These are phyloP conservation scores for Eilema griseolum DNA, from an alignment of 2,888 invertebrate genomes.

Conservation along the genomic window DNA sequence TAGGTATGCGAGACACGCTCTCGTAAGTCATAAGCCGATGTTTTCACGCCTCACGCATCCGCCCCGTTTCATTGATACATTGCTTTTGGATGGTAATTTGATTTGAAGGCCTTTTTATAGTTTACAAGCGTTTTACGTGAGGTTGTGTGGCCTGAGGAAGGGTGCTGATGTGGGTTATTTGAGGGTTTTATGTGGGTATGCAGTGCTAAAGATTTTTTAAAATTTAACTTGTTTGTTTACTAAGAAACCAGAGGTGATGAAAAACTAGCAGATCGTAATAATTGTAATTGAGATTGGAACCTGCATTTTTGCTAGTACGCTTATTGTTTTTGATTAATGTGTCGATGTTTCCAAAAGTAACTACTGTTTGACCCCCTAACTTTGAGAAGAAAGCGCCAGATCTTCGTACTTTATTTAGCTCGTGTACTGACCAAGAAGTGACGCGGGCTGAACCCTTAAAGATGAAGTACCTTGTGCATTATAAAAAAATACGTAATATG, in stretches of 20 bases:
- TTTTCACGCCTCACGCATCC: constrained; percentile 36
- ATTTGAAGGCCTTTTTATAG: constrained; percentile 39
- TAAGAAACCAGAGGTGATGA: background rate
- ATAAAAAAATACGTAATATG: no score
- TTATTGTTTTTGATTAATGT: no score
- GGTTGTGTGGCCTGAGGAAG: background rate
- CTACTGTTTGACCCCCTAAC: no score
- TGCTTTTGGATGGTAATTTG: constrained; percentile 41
- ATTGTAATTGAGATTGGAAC: no score
- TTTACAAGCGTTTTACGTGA: constrained; percentile 23
- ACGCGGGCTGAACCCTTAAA: no score
- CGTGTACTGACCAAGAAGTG: no score
- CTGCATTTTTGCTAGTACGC: no score
- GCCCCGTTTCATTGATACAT: constrained; percentile 41
- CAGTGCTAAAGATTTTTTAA: background rate
- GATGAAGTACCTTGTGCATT: no score
- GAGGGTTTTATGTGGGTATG: background rate
- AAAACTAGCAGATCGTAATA: background rate
- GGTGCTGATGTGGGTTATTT: constrained; percentile 2
- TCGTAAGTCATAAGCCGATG: constrained; percentile 34
- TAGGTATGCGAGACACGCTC: constrained; percentile 34
- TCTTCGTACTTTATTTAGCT: no score
- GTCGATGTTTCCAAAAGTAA: no score
- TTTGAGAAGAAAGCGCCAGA: no score
- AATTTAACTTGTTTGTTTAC: background rate